Conservation (phyloP, 2,797 vertebrate species). For the Labeo calbasu region DNA sequence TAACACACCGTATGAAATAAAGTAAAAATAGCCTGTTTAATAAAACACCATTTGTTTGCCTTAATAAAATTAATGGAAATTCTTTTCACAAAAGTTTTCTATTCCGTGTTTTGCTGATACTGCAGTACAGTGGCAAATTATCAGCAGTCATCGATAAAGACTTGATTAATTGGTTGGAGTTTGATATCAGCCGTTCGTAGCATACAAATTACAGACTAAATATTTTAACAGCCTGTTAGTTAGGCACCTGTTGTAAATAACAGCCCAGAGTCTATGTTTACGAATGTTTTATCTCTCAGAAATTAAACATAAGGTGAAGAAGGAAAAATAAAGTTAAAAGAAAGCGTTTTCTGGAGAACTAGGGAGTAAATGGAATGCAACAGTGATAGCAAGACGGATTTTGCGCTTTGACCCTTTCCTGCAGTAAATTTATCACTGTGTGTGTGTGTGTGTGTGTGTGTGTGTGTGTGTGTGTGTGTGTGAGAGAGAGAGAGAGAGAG, state of each 20-base stretch:
- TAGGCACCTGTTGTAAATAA: background rate
- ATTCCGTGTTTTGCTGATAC: background rate
- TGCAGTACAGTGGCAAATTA: background rate
- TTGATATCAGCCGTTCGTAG: background rate
- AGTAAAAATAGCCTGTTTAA: background rate
- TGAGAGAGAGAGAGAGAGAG: background rate
- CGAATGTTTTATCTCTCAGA: background rate
- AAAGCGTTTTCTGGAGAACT: background rate
- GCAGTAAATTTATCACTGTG: constrained; percentile 49
- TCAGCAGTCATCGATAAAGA: background rate
- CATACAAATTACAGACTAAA: background rate
- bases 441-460: constrained; percentile 3
- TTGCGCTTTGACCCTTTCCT: constrained; percentile 50
- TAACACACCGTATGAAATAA: background rate
- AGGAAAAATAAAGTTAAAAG: background rate
- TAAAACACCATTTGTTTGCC: background rate
- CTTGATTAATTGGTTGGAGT: background rate
- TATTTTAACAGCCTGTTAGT: constrained; percentile 13
- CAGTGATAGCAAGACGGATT: constrained; percentile 46
- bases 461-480: background rate
- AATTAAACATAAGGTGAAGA: background rate
- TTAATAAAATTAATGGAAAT: background rate
- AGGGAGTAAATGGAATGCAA: constrained; percentile 32
- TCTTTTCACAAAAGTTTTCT: background rate
- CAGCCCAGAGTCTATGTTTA: background rate